Percentiles rank a stretch among this genome's conserved stretches.
phyloP scores from a whole-genome alignment of 2,888 invertebrate species.

The Pteria penguin region DNA sequence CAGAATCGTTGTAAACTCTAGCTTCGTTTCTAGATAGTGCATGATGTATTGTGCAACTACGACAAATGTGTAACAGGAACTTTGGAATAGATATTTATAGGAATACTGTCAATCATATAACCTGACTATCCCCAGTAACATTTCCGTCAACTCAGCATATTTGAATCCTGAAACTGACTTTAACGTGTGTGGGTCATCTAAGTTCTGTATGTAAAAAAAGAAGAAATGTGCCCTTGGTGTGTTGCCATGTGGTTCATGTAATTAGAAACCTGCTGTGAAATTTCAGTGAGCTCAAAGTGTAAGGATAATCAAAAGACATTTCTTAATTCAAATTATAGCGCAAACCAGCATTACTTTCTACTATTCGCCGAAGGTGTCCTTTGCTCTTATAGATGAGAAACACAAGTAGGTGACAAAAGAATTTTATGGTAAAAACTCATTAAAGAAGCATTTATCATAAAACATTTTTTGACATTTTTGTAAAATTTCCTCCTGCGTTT shows the following conservation, averaged over 20 bases:
- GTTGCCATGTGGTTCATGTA: conserved; percentile 28
- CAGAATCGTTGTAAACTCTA: too few species aligned
- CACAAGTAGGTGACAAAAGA: not conserved
- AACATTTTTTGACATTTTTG: not conserved
- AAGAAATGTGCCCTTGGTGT: conserved; percentile 8
- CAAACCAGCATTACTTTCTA: not conserved
- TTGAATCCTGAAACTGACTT: conserved; percentile 11
- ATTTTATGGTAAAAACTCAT: not conserved
- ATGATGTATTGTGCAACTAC: too few species aligned
- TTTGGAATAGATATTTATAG: not conserved
- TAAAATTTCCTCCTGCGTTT: not conserved
- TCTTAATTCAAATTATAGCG: conserved; percentile 4
- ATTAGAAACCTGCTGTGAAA: conserved; percentile 19
- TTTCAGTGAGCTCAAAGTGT: not conserved
- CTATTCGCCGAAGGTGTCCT: not conserved
- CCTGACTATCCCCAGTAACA: too few species aligned
- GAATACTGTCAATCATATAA: too few species aligned
- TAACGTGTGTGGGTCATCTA: conserved; percentile 7
- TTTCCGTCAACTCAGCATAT: not conserved
- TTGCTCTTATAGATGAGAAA: not conserved
- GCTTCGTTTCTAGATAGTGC: too few species aligned
- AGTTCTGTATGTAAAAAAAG: conserved; percentile 26
- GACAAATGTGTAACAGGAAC: too few species aligned
- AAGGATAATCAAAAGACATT: conserved; percentile 14
- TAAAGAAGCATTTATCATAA: not conserved